Evolutionary conservation across 2,113 vertebrate genomes (phyloP).

Genomic region (Bagarius yarrelli): DNA sequence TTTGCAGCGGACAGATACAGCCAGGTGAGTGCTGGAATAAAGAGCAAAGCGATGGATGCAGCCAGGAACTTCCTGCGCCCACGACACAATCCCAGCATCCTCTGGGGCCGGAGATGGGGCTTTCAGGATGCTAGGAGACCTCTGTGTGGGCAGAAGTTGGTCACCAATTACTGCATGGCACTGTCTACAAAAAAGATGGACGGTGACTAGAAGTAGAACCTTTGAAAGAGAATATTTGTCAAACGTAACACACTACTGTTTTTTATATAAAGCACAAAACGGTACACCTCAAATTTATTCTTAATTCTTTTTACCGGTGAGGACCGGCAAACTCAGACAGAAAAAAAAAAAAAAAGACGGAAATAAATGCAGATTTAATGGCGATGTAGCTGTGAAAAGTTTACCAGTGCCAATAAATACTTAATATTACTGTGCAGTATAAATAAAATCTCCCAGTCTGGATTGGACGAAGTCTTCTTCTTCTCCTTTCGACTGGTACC

Average conservation of each 20-base stretch:
- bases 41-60: slow-evolving; percentile 88
- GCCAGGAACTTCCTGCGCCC: slow-evolving; percentile 97
- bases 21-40: slow-evolving; percentile 94
- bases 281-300: not conserved
- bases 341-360: not conserved
- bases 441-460: slow-evolving; percentile 8
- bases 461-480: no score
- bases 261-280: not conserved
- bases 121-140: slow-evolving; percentile 63
- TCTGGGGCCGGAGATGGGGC: slow-evolving; percentile 71
- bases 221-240: not conserved
- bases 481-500: no score
- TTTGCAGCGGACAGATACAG: slow-evolving; percentile 91
- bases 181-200: slow-evolving; percentile 47
- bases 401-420: slow-evolving; percentile 25
- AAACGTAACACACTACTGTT: no score
- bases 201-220: not conserved
- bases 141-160: slow-evolving; percentile 80
- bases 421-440: slow-evolving; percentile 28
- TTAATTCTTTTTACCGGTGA: not conserved
- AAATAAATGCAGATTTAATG: no score
- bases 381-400: slow-evolving; percentile 13
- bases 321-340: not conserved
- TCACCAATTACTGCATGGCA: slow-evolving; percentile 82
- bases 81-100: slow-evolving; percentile 99